A percentile compares a stretch with the other conserved stretches of the same genome.
Conservation (phyloP, 1,140 invertebrate genomes). For the Sycobia sp. region DNA sequence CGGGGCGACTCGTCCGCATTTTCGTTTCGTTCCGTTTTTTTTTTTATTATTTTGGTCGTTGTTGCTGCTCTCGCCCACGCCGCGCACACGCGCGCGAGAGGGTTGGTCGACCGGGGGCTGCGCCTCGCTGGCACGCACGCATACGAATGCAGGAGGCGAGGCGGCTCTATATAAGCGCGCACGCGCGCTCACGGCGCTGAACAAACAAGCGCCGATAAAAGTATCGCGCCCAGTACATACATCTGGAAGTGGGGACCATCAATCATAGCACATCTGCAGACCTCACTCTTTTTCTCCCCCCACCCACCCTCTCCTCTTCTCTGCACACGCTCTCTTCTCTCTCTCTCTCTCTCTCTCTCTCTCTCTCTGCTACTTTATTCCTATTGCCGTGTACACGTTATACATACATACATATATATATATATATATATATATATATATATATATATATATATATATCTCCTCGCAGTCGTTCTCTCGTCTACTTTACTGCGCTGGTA, state of each 20-base stretch:
- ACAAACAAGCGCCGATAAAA: constrained; percentile 61
- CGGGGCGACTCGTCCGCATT: too few species aligned
- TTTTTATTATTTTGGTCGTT: too few species aligned
- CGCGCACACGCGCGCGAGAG: too few species aligned
- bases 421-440: too few species aligned
- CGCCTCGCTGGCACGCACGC: background rate
- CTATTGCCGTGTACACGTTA: too few species aligned
- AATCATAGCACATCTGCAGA: constrained; percentile 61
- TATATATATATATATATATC: too few species aligned
- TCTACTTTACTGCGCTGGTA: too few species aligned
- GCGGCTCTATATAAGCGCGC: constrained; percentile 6
- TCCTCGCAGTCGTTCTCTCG: too few species aligned
- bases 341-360: background rate
- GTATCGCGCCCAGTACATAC: constrained; percentile 58
- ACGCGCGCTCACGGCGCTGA: constrained; percentile 43
- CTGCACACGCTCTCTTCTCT: background rate
- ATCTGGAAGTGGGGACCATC: constrained; percentile 62
- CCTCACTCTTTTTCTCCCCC: constrained; percentile 37
- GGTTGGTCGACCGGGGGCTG: too few species aligned
- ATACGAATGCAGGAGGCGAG: constrained; percentile 35
- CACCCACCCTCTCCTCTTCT: background rate
- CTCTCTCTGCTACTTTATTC: background rate
- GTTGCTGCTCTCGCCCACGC: too few species aligned
- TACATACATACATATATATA: too few species aligned
- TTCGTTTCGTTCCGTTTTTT: too few species aligned